Evolutionary conservation across 2,113 vertebrate genomes (phyloP), one percentile per base, ranked within the genome.

Genomic region (Platycercus adscitus): DNA sequence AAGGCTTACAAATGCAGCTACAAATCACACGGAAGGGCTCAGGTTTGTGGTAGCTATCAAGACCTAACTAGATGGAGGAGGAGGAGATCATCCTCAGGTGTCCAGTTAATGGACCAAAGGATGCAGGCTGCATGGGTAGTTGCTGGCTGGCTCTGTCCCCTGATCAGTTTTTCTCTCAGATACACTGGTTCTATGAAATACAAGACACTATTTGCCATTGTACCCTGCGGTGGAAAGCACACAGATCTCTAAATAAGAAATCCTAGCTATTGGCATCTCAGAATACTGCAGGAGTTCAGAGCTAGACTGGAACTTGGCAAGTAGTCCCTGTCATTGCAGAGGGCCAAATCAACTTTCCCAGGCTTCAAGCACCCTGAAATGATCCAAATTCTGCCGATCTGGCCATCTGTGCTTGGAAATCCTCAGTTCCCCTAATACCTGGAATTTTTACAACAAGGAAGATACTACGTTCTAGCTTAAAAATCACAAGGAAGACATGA

Each of bases 341-440:
- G 92, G 96, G 93, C 96, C 96, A 96, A 95, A 93, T 92, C 96
- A 97, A 97, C 93, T 95, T 97, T 96, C 92, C 81, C 88, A 96
- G 92, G 91, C 94, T 92, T 94, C 95, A 87, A 96, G 94, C 91
- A 96, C 88, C 86, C 90, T 91, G 92, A 95, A 91, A 84, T 92
- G 91, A 94, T 95, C 95, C 96, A 96, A 94, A 83, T 95, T 94
- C 81, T 92, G 73, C 91, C 65, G 88, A 92, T 97, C 91, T 97
- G 85, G 93, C 96, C 96, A 96, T 97, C 96, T 95, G 95, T 96
- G 86, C 92, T 80, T 96, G 91, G 91, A 97, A 95, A 95, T 94
- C 93, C 96, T 93, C 81, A 78, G 95, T 81, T 94, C 86, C 84
- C 70, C 49, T 84, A 93, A 69, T 93, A 94, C 89, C 95, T 97